Base-by-base conservation (phyloP, 2,113 vertebrate species). In the Ammodytes dubius region DNA sequence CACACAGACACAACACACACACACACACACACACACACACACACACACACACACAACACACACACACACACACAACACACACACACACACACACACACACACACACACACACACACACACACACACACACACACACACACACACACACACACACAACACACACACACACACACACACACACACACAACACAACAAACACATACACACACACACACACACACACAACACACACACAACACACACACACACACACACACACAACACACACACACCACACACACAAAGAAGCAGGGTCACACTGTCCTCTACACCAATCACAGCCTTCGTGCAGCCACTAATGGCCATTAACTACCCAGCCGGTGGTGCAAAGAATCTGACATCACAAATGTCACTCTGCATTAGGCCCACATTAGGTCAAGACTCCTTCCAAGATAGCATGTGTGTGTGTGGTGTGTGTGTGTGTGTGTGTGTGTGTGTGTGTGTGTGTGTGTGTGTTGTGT, bases 291-390 rank as follows among this genome's bases (percentile, higher is more conserved):
- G 66, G 70, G 68, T 90, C 84, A 90, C 81, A 84, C 84, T 86
- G 87, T 86, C 85, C 60, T 82, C 57, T 81, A 40, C 83, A 88
- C 85, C 86, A 84, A 92, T 92, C 84, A 81, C 66, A 91, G 75
- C 19, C 49, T 78, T 45, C 42, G 68, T 61, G 65, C 19, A 74
- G 71, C 79, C 70, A 90, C 87, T 91, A 92, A 94, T 94, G 86
- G 87, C 87, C 81, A 89, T 92, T 93, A 92, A 94, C 89, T 86
- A 88, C 68, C 64, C 87, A 92, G 85, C 91, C 90, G 88, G 91
- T 93, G 91, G 92, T 92, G 91, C 70, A 89, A 94, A 92, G 90
- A 93, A 91, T 93, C 82, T 94, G 90, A 93, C 93, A 93, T 93
- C 88, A 91, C 84, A 77, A 90, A 52, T 82, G 93, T 94, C 94